Evolutionary conservation across 1,140 invertebrate genomes (phyloP).

Genomic region (Drosophila parabipectinata): DNA sequence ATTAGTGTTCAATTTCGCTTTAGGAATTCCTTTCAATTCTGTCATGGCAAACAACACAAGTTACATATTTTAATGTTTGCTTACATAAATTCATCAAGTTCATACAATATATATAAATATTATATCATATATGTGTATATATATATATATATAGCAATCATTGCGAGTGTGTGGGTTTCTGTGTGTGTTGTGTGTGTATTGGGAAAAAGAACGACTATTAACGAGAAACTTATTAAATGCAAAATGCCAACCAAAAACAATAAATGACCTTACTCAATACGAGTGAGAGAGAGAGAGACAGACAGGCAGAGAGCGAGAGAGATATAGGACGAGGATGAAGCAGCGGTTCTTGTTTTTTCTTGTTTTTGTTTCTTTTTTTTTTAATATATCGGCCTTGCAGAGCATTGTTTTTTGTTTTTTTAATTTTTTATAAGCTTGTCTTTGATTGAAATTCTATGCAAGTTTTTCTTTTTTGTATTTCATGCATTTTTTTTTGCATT

Average conservation of each 20-base stretch:
- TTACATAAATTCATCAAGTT: conserved; percentile 39
- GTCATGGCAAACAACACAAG: conserved; percentile 26
- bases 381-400: conserved; percentile 30
- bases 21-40: conserved; percentile 11
- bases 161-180: conserved; percentile 3
- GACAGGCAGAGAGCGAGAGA: conserved; percentile 7
- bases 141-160: conserved; percentile 16
- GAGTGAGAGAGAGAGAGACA: conserved; percentile 16
- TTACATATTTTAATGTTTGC: conserved; percentile 25
- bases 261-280: conserved; percentile 5
- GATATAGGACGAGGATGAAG: conserved; percentile 22
- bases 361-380: conserved; percentile 8
- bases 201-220: conserved; percentile 11
- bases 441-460: conserved; percentile 27
- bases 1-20: conserved; percentile 5
- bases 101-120: conserved; percentile 35
- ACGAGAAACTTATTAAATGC: conserved; percentile 37
- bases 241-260: conserved; percentile 38
- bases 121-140: conserved; percentile 11
- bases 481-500: conserved; percentile 9
- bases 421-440: conserved; percentile 25
- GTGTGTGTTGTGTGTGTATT: conserved; percentile 1
- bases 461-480: conserved; percentile 13
- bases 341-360: conserved; percentile 16
- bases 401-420: conserved; percentile 13